These are phyloP conservation scores for Pollenia amentaria DNA, from an alignment of 2,888 invertebrate species.

Conservation along the genomic window DNA sequence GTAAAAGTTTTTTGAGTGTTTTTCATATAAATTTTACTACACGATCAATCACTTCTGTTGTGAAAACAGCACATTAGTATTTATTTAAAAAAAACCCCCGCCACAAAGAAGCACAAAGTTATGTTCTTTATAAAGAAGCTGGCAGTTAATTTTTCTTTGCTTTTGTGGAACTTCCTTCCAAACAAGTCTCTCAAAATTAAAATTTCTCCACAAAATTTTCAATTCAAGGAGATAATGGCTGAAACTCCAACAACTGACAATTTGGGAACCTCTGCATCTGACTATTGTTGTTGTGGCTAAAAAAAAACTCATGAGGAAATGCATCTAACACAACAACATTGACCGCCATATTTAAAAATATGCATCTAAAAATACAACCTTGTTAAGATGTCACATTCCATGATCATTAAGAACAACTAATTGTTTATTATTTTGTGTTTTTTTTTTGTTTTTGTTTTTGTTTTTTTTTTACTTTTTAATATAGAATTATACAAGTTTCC, in stretches of 20 bases:
- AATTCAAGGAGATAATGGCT: not conserved
- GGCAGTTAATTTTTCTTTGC: constrained; percentile 7
- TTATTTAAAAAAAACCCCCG: too few species aligned
- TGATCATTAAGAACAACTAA: constrained; percentile 65
- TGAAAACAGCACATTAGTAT: too few species aligned
- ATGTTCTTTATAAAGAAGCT: not conserved
- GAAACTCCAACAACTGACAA: not conserved
- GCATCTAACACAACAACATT: constrained; percentile 40
- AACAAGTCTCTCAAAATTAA: too few species aligned
- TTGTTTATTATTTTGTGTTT: constrained; percentile 52
- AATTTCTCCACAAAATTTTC: too few species aligned
- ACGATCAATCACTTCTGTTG: too few species aligned
- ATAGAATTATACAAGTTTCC: constrained; percentile 41
- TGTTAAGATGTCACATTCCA: constrained; percentile 61
- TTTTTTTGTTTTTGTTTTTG: constrained; percentile 35
- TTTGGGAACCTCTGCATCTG: constrained; percentile 45
- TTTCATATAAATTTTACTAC: too few species aligned
- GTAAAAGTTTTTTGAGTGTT: too few species aligned
- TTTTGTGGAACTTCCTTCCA: not conserved
- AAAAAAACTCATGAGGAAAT: constrained; percentile 44
- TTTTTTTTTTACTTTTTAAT: constrained; percentile 40
- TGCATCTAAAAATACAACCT: constrained; percentile 45
- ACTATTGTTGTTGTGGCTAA: constrained; percentile 26
- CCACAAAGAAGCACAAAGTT: too few species aligned
- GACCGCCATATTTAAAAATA: constrained; percentile 66